A percentile compares a stretch with the other conserved stretches of the same genome.
Evolutionary conservation across 2,888 invertebrate genomes (phyloP).

Genomic region (Ormyrus thymus): DNA sequence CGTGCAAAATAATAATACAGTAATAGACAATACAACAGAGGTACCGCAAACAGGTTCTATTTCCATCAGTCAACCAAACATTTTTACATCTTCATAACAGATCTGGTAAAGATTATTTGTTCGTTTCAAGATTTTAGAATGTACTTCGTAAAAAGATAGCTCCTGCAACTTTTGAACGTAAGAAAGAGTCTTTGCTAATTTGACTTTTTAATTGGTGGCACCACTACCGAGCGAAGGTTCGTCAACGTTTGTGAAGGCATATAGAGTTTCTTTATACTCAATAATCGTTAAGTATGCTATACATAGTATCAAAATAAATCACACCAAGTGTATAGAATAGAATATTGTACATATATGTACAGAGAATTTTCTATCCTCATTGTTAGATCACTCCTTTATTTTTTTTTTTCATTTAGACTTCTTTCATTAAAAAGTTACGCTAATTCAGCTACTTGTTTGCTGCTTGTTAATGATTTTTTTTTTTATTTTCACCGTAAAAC

Average conservation of each 20-base stretch:
- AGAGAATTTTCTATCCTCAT: conserved; percentile 63
- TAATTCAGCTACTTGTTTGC: conserved; percentile 59
- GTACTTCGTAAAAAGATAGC: too few relatives aligned
- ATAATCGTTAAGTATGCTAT: conserved; percentile 68
- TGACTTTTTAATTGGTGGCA: conserved; percentile 35
- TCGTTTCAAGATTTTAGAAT: too few relatives aligned
- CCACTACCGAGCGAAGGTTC: conserved; percentile 62
- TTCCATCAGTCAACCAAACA: too few relatives aligned
- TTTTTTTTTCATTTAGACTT: conserved; percentile 40
- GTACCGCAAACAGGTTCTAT: too few relatives aligned
- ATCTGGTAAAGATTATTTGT: too few relatives aligned
- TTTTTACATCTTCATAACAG: too few relatives aligned
- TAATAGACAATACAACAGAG: too few relatives aligned
- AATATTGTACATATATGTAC: conserved; percentile 71
- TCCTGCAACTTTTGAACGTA: too few relatives aligned
- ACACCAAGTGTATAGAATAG: conserved; percentile 72
- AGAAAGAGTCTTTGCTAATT: too few relatives aligned
- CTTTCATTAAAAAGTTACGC: conserved; percentile 54
- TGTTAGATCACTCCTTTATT: conserved; percentile 47
- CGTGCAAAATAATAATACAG: too few relatives aligned
- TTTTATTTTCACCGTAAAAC: conserved; percentile 36
- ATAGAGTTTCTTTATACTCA: conserved; percentile 65
- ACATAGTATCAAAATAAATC: conserved; percentile 74
- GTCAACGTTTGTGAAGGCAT: conserved; percentile 69
- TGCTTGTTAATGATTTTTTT: conserved; percentile 55